These are phyloP conservation scores for Catocala sponsa DNA, from an alignment of 2,888 invertebrate genomes.

Conservation along the genomic window DNA sequence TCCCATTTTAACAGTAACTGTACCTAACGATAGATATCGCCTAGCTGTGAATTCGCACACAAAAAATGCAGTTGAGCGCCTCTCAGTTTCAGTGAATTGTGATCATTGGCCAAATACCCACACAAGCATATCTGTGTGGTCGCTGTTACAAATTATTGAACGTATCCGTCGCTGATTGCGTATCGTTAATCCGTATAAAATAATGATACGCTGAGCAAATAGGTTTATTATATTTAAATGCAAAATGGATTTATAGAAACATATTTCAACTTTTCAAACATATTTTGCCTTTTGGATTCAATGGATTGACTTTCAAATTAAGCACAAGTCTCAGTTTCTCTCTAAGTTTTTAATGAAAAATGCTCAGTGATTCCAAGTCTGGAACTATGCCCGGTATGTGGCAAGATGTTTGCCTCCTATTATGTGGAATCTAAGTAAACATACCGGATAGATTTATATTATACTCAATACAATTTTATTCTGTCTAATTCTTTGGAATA, in stretches of 20 bases:
- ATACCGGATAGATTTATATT: too few species aligned
- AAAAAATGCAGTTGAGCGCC: constrained; percentile 26
- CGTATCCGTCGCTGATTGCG: constrained; percentile 39
- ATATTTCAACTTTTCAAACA: too few species aligned
- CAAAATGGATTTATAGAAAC: not conserved
- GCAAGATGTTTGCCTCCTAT: too few species aligned
- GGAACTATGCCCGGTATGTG: too few species aligned
- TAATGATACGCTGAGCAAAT: not conserved
- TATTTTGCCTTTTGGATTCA: too few species aligned
- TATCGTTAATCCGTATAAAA: constrained; percentile 34
- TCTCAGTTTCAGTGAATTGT: constrained; percentile 21
- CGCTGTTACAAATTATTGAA: constrained; percentile 31
- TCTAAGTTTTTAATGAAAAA: too few species aligned
- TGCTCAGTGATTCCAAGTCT: too few species aligned
- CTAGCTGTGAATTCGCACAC: constrained; percentile 47
- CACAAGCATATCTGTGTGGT: constrained; percentile 33
- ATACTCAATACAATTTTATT: too few species aligned
- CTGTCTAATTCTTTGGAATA: too few species aligned
- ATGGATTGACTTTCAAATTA: too few species aligned
- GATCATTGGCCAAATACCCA: constrained; percentile 29
- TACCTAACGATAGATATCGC: constrained; percentile 49
- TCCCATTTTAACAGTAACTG: constrained; percentile 64
- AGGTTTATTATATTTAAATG: not conserved
- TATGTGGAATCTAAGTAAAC: too few species aligned
- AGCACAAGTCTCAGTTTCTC: too few species aligned